Conservation (phyloP, 2,797 vertebrate genomes). For the Mergus octosetaceus region DNA sequence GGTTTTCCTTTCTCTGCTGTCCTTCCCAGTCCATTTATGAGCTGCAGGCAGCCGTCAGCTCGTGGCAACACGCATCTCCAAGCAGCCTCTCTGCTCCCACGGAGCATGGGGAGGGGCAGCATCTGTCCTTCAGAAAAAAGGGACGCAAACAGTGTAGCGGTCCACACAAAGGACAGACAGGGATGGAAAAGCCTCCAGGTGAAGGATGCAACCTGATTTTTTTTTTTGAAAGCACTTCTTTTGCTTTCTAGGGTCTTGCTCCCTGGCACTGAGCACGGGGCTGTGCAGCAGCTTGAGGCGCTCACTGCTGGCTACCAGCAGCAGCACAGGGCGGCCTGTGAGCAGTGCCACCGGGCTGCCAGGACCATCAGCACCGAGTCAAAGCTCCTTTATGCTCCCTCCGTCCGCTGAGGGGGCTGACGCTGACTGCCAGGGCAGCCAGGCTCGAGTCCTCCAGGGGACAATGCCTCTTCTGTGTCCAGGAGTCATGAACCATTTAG, state of each 20-base stretch:
- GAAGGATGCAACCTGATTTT: not conserved
- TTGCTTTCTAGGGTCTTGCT: not conserved
- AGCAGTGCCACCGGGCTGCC: not conserved
- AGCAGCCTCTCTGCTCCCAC: not conserved
- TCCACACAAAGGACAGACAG: no score
- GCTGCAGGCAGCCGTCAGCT: not conserved
- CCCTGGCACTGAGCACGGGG: not conserved
- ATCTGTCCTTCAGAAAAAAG: no score
- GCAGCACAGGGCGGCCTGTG: not conserved
- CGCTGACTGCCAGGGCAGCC: not conserved
- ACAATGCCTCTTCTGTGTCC: conserved; percentile 21
- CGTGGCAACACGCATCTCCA: not conserved
- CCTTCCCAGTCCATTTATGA: not conserved
- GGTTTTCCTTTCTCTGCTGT: not conserved
- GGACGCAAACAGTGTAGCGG: no score
- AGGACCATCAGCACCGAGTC: not conserved
- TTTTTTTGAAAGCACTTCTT: not conserved
- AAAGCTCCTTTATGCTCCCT: not conserved
- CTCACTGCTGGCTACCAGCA: not conserved
- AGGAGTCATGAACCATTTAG: not conserved
- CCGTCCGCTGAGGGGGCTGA: not conserved
- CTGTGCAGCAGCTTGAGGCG: rapidly evolving
- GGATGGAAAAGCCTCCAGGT: not conserved
- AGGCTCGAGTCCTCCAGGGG: not conserved
- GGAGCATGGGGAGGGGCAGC: not conserved